Evolutionary conservation across 2,888 invertebrate genomes (phyloP).

Genomic region (Synergus japonicus): DNA sequence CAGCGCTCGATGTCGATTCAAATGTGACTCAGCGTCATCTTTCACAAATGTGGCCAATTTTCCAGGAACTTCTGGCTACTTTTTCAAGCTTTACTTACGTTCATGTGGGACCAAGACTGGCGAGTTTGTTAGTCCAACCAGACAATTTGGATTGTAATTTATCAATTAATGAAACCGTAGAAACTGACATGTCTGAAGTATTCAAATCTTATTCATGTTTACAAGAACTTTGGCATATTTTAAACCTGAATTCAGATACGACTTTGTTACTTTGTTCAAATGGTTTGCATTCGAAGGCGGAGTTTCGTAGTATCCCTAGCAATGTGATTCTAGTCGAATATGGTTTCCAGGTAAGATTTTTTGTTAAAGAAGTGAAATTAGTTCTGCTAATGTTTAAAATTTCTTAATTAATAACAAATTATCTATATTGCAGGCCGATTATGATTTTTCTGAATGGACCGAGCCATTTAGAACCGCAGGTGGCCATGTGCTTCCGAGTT

Average conservation of each 20-base stretch:
- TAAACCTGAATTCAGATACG: slow-evolving; percentile 75
- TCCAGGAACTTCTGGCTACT: slow-evolving; percentile 79
- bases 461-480: slow-evolving; percentile 77
- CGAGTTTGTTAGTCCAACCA: slow-evolving; percentile 78
- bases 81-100: slow-evolving; percentile 80
- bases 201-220: slow-evolving; percentile 74
- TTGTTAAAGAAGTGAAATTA: slow-evolving; percentile 41
- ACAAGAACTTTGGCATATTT: slow-evolving; percentile 77
- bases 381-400: neutral
- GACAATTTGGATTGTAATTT: slow-evolving; percentile 72
- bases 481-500: slow-evolving; percentile 79
- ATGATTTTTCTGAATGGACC: slow-evolving; percentile 79
- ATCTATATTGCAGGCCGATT: slow-evolving; percentile 77
- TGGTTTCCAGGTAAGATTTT: slow-evolving; percentile 83
- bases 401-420: slow-evolving; percentile 42
- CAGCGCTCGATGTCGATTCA: slow-evolving; percentile 80
- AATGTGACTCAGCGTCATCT: slow-evolving; percentile 78
- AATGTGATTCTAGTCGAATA: slow-evolving; percentile 80
- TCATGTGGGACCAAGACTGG: slow-evolving; percentile 80
- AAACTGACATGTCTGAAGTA: slow-evolving; percentile 75
- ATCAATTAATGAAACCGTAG: slow-evolving; percentile 74
- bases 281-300: slow-evolving; percentile 75
- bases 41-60: slow-evolving; percentile 78
- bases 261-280: slow-evolving; percentile 78
- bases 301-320: slow-evolving; percentile 78